Evolutionary conservation across 2,888 invertebrate species (phyloP).

Genomic region (Actias luna): DNA sequence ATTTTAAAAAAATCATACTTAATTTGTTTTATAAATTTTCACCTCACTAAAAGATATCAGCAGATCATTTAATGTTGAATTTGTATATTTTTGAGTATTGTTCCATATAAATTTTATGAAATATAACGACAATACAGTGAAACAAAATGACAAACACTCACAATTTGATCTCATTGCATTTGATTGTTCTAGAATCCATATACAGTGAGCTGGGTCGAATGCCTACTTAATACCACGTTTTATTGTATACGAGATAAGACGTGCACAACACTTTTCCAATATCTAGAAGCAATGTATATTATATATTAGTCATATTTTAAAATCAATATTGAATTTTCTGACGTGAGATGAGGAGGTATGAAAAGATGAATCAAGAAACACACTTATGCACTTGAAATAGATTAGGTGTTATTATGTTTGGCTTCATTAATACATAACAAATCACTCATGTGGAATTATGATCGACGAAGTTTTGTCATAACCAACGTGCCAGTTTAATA

Average conservation of each 20-base stretch:
- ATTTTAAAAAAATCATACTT: too few species aligned
- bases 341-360: background rate
- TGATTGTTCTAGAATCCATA: conserved; percentile 41
- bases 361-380: background rate
- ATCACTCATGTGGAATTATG: background rate
- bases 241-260: conserved; percentile 14
- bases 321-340: background rate
- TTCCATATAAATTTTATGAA: conserved; percentile 22
- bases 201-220: conserved; percentile 25
- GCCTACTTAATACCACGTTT: conserved; percentile 19
- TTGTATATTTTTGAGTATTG: background rate
- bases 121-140: conserved; percentile 25
- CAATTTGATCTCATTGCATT: conserved; percentile 36
- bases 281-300: background rate
- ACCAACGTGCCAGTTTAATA: background rate
- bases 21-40: background rate
- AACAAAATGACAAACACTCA: conserved; percentile 28
- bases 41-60: too few species aligned
- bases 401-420: background rate
- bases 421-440: background rate
- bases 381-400: background rate
- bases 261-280: conserved; percentile 10
- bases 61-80: too few species aligned
- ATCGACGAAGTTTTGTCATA: background rate
- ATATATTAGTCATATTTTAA: background rate